These are phyloP conservation scores for Enteromius argenteus DNA, from an alignment of 2,797 vertebrate genomes.

Conservation along the genomic window DNA sequence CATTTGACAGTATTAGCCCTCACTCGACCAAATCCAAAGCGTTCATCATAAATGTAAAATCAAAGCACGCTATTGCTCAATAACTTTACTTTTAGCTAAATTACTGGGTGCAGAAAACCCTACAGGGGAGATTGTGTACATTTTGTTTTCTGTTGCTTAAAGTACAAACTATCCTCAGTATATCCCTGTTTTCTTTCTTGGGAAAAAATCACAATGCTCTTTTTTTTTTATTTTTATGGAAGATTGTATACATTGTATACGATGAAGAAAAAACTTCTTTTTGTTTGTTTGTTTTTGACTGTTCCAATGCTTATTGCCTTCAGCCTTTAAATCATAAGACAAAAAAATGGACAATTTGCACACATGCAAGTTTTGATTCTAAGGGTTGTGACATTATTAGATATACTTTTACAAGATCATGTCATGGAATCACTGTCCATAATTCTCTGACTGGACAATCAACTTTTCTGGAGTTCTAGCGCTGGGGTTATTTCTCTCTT, in stretches of 20 bases:
- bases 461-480: conserved; percentile 61
- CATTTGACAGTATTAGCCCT: conserved; percentile 64
- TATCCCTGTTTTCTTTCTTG: conserved; percentile 45
- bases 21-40: conserved; percentile 60
- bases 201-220: conserved; percentile 52
- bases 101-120: conserved; percentile 57
- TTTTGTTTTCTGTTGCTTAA: conserved; percentile 58
- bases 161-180: conserved; percentile 51
- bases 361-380: conserved; percentile 61
- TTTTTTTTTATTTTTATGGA: conserved; percentile 44
- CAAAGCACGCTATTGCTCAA: conserved; percentile 46
- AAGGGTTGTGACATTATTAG: conserved; percentile 57
- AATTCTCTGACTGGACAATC: conserved; percentile 65
- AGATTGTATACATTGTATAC: conserved; percentile 64
- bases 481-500: conserved; percentile 56
- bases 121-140: conserved; percentile 60
- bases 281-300: conserved; percentile 62
- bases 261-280: conserved; percentile 42
- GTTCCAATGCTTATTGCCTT: conserved; percentile 64
- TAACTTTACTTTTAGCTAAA: conserved; percentile 52
- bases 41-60: conserved; percentile 55
- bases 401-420: conserved; percentile 50
- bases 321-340: conserved; percentile 56
- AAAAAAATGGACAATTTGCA: conserved; percentile 58
- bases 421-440: conserved; percentile 59